Percentiles rank a stretch among this genome's conserved stretches.
Evolutionary conservation across 1,140 invertebrate species (phyloP).

Genomic region (Chymomyza costata): DNA sequence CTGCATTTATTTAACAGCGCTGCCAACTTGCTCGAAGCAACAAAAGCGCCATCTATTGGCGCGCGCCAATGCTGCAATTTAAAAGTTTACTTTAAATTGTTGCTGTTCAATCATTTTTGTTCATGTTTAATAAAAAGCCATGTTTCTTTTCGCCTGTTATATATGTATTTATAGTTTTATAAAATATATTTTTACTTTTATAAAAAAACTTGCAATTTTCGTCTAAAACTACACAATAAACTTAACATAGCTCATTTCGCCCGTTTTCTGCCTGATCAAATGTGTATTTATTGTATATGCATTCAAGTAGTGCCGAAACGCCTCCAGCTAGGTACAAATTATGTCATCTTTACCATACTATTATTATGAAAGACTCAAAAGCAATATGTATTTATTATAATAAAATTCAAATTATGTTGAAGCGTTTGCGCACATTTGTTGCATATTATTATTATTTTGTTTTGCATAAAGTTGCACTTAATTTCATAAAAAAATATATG

Average conservation of each 20-base stretch:
- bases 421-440: constrained; percentile 29
- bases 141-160: constrained; percentile 49
- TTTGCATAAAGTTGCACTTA: constrained; percentile 21
- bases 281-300: constrained; percentile 3
- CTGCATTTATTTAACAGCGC: no score
- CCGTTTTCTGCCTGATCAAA: constrained; percentile 18
- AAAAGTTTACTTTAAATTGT: no score
- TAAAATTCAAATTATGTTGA: constrained; percentile 13
- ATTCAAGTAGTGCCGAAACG: no score
- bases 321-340: background rate
- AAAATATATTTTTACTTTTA: constrained; percentile 29
- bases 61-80: no score
- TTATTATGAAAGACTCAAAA: constrained; percentile 68
- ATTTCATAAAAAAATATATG: constrained; percentile 38
- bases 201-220: constrained; percentile 55
- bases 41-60: background rate
- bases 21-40: no score
- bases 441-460: constrained; percentile 5
- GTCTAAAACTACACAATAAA: constrained; percentile 70
- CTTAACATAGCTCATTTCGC: constrained; percentile 60
- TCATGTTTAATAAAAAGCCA: no score
- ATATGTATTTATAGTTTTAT: constrained; percentile 56
- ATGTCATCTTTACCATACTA: constrained; percentile 3
- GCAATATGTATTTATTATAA: constrained; percentile 51
- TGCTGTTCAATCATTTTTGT: no score